Base-by-base conservation (phyloP, 2,888 invertebrate species). In the Torymus tubicola region DNA sequence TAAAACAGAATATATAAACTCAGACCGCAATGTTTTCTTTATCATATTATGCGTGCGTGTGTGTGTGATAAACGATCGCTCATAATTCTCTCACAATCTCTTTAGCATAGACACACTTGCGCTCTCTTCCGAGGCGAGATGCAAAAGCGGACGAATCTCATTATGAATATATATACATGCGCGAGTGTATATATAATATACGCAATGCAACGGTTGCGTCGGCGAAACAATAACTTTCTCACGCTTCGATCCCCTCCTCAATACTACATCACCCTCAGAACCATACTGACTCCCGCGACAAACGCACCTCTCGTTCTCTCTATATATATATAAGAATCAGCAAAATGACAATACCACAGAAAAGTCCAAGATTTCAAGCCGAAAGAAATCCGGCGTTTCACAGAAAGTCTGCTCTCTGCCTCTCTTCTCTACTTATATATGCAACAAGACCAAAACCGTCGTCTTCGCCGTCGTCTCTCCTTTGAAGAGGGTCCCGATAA, bases 201-300 rank as follows among this genome's bases (percentile, higher is more conserved):
- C 13, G 58, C 3, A 64, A n/a, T 52, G n/a, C 60, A 42, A 42
- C 42, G 10, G 42, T 42, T 42, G 42, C 42, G 42, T 42, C 61
- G 21, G 42, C 42, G 21, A 77, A 77, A 81, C 81, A 81, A 81
- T 81, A 77, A 77, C 69, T 77, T 81, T 77, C 77, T 81, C 81
- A 77, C 77, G 77, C 76, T 73, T 77, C 64, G 70, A 75, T 61
- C 24, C 16, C 18, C 53, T 55, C 16, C 50, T 42, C 42, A 42
- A 42, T 8, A 8, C 42, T 42, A 42, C 70, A 24, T 18, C n/a
- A 14, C 14, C 70, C 18, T 58, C 31, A 57, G 12, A 24, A 60
- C 14, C 18, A 2, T 31, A n/a, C 8, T 5, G 42, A 42, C 8
- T 42, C 42, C 42, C 10, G 8, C 42, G 42, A 42, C 42, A 42